Conservation (phyloP, 2,888 invertebrate genomes). For the Ichneumon xanthorius region DNA sequence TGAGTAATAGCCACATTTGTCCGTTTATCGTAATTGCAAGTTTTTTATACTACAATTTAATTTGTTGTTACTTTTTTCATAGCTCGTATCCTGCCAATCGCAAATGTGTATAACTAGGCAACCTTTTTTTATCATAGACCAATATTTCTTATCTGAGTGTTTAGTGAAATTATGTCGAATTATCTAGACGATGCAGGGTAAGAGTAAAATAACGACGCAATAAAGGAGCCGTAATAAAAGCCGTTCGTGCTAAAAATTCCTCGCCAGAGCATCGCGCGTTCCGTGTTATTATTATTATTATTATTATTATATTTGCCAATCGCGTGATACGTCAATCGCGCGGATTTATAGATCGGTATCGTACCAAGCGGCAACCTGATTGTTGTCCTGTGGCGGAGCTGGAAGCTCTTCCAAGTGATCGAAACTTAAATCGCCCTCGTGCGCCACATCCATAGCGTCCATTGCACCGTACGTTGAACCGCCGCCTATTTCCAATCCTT, state of each 20-base stretch:
- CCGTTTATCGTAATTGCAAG: constrained; percentile 36
- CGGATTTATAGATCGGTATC: constrained; percentile 94
- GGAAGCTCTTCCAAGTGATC: constrained; percentile 92
- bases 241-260: constrained; percentile 50
- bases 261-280: constrained; percentile 25
- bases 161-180: constrained; percentile 60
- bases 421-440: constrained; percentile 91
- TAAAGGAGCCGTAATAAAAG: constrained; percentile 68
- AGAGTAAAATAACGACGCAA: constrained; percentile 71
- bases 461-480: constrained; percentile 92
- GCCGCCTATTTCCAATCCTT: constrained; percentile 96
- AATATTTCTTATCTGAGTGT: constrained; percentile 30
- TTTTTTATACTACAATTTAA: constrained; percentile 26
- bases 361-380: constrained; percentile 98
- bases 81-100: constrained; percentile 38
- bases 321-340: constrained; percentile 68
- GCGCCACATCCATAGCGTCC: constrained; percentile 94
- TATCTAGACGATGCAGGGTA: constrained; percentile 68
- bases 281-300: constrained; percentile 14
- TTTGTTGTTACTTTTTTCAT: constrained; percentile 15
- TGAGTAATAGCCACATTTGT: constrained; percentile 14
- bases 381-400: constrained; percentile 95
- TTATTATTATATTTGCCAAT: constrained; percentile 60
- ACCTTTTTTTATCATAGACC: constrained; percentile 8
- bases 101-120: constrained; percentile 49